phyloP scores from a whole-genome alignment of 2,113 vertebrate genomes.

The Taxidea taxus region DNA sequence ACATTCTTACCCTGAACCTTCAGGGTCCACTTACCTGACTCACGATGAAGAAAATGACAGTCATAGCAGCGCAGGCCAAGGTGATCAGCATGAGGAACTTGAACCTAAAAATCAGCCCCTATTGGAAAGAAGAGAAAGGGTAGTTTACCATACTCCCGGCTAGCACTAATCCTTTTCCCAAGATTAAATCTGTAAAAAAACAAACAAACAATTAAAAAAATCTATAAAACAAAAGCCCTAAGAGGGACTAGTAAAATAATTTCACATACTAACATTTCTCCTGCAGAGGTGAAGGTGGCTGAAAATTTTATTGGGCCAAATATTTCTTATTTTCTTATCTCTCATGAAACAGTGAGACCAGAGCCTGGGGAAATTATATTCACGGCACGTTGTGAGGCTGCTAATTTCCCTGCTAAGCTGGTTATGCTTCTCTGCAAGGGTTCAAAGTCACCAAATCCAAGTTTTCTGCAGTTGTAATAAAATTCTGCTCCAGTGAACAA shows the following conservation, averaged over 20 bases:
- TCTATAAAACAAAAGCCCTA: conserved; percentile 6
- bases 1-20: neutral
- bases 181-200: neutral
- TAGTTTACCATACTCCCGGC: neutral
- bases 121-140: conserved; percentile 53
- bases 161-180: neutral
- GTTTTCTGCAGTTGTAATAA: conserved; percentile 49
- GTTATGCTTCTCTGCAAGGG: conserved; percentile 48
- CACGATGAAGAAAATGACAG: conserved; percentile 98
- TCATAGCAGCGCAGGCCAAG: conserved; percentile 96
- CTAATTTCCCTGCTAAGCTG: neutral
- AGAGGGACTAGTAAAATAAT: neutral
- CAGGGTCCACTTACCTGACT: conserved; percentile 89
- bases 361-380: conserved; percentile 28
- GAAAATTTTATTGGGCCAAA: neutral
- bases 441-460: conserved; percentile 62
- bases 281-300: neutral
- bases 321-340: neutral
- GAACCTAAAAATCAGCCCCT: conserved; percentile 99
- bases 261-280: neutral
- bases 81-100: conserved; percentile 99
- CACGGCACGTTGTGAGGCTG: neutral
- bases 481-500: conserved; percentile 60
- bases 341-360: neutral
- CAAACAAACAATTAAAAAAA: neutral